Evolutionary conservation across 2,888 invertebrate genomes (phyloP).

Genomic region (Microplitis deprimator): DNA sequence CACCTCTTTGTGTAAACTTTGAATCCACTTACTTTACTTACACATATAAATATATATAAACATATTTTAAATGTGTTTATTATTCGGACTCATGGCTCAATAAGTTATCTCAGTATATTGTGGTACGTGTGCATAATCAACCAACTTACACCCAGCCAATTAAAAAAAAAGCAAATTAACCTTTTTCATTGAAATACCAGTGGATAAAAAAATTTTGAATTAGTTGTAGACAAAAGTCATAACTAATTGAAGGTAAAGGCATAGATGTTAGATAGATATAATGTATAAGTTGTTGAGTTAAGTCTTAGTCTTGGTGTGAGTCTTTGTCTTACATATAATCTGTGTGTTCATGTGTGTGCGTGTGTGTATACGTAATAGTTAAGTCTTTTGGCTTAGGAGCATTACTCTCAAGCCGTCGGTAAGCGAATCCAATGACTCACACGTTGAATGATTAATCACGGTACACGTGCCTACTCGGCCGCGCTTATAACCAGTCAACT

Average conservation of each 20-base stretch:
- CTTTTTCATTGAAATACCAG: too few relatives aligned
- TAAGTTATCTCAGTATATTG: background rate
- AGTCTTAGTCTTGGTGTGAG: background rate
- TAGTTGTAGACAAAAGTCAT: too few relatives aligned
- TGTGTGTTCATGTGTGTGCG: background rate
- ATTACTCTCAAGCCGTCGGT: constrained; percentile 46
- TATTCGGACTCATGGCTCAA: background rate
- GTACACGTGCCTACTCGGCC: constrained; percentile 45
- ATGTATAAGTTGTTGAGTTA: too few relatives aligned
- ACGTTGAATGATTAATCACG: constrained; percentile 62
- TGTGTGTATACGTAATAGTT: constrained; percentile 13
- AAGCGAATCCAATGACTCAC: constrained; percentile 61
- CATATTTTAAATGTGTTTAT: background rate
- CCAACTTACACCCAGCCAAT: too few relatives aligned
- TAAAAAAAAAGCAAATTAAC: too few relatives aligned
- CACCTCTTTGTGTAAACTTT: too few relatives aligned
- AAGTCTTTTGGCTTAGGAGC: constrained; percentile 48
- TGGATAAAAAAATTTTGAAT: too few relatives aligned
- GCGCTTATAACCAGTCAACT: constrained; percentile 2
- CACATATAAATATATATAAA: background rate
- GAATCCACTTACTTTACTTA: too few relatives aligned
- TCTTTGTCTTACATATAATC: constrained; percentile 35
- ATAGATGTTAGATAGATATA: too few relatives aligned
- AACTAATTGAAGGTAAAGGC: too few relatives aligned
- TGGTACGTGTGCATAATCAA: too few relatives aligned